phyloP scores from a whole-genome alignment of 1,140 invertebrate genomes.

The Antheraea mylitta region DNA sequence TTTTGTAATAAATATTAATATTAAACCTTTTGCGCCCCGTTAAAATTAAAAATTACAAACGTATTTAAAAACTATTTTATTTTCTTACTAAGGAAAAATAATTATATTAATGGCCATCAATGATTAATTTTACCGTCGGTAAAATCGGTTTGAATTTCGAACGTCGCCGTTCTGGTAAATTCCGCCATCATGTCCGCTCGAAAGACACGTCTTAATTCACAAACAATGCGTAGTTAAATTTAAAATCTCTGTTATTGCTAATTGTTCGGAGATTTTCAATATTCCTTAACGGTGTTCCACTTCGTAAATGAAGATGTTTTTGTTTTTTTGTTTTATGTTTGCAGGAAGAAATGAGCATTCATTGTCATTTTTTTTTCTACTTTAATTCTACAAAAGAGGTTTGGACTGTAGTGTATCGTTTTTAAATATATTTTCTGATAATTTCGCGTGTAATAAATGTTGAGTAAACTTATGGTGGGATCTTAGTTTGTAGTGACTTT shows the following conservation, averaged over 20 bases:
- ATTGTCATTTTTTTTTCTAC: neutral
- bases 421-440: too few relatives aligned
- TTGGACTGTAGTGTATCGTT: neutral
- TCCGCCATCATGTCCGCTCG: neutral
- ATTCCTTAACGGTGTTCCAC: neutral
- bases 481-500: too few relatives aligned
- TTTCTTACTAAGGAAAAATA: too few relatives aligned
- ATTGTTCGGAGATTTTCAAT: conserved; percentile 5
- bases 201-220: conserved; percentile 2
- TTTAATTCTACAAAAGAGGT: neutral
- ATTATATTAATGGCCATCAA: neutral
- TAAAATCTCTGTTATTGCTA: conserved; percentile 4
- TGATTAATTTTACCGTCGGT: neutral
- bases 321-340: neutral
- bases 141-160: conserved; percentile 9
- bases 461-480: too few relatives aligned
- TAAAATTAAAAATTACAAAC: too few relatives aligned
- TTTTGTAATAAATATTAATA: too few relatives aligned
- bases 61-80: too few relatives aligned
- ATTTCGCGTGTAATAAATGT: too few relatives aligned
- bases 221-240: conserved; percentile 11
- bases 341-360: neutral
- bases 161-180: conserved; percentile 8
- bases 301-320: neutral
- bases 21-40: too few relatives aligned